Evolutionary conservation across 1,140 invertebrate species (phyloP).

Genomic region (Eurytemora carolleeae): DNA sequence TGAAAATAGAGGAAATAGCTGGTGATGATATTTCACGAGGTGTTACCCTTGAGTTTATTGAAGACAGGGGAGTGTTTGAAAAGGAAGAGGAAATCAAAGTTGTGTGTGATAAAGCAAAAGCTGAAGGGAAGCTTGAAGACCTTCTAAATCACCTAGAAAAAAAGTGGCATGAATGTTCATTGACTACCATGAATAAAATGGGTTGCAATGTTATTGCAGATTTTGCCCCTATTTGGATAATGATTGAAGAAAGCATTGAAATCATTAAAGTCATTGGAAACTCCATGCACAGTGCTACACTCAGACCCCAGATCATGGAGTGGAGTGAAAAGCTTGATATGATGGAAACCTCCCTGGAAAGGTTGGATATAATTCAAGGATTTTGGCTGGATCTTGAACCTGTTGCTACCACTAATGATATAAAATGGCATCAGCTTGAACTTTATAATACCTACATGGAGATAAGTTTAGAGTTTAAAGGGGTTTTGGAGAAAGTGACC

Average conservation of each 20-base stretch:
- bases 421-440: background rate
- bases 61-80: background rate
- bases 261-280: background rate
- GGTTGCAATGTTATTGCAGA: background rate
- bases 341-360: background rate
- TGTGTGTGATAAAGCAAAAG: background rate
- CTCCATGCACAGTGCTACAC: background rate
- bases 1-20: background rate
- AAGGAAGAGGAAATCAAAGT: background rate
- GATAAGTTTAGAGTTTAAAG: background rate
- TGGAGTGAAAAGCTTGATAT: background rate
- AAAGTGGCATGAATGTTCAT: background rate
- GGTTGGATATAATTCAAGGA: background rate
- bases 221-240: background rate
- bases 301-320: background rate
- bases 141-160: background rate
- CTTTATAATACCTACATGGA: background rate
- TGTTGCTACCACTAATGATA: background rate
- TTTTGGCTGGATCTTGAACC: background rate
- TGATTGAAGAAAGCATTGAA: background rate
- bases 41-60: background rate
- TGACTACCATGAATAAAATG: background rate
- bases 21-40: background rate
- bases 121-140: background rate
- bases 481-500: background rate